Percentiles rank a stretch among this genome's conserved stretches.
These are phyloP conservation scores for Haliaeetus leucogaster DNA, from an alignment of 2,113 vertebrate species.

Conservation along the genomic window DNA sequence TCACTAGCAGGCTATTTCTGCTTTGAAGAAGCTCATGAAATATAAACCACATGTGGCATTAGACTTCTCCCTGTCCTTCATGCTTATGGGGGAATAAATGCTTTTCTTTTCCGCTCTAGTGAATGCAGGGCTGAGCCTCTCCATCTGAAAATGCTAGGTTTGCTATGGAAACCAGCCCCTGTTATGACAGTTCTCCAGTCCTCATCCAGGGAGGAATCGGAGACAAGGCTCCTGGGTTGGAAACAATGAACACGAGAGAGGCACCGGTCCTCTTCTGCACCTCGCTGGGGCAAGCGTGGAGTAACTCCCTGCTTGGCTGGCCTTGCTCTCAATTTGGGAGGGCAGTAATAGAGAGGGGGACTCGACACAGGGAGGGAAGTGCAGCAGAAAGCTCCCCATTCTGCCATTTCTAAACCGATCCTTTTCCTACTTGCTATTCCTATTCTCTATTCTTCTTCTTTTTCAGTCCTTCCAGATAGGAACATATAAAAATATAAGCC, in stretches of 20 bases:
- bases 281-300: fast-evolving
- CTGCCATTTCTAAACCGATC: not conserved
- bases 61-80: not conserved
- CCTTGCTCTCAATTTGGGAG: not conserved
- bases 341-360: not conserved
- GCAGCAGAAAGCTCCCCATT: not conserved
- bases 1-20: not conserved
- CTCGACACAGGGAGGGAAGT: fast-evolving
- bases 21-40: not conserved
- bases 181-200: not conserved
- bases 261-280: not conserved
- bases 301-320: not conserved
- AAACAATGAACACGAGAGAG: not conserved
- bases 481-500: not conserved
- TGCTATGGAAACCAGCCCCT: slow-evolving; percentile 42
- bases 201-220: not conserved
- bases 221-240: not conserved
- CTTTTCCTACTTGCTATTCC: not conserved
- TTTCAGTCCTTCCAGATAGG: not conserved
- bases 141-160: not conserved
- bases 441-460: not conserved
- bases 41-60: not conserved
- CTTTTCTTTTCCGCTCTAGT: not conserved
- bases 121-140: not conserved
- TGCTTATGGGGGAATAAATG: not conserved